Percentiles rank a stretch among this genome's conserved stretches.
Conservation (phyloP, 2,888 invertebrate species). For the Amphipyra berbera region DNA sequence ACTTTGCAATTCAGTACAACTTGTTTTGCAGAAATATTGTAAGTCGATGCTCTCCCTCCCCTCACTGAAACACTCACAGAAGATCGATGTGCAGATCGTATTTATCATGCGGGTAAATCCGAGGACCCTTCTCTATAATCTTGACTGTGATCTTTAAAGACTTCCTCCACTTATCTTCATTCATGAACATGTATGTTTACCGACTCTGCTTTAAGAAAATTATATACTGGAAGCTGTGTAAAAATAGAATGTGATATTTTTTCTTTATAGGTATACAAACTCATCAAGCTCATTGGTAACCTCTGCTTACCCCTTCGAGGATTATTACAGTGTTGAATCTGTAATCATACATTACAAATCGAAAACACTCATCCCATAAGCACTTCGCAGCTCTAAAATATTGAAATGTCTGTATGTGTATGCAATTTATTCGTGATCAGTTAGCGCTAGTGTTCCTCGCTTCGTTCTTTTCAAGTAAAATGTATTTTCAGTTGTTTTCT, state of each 20-base stretch:
- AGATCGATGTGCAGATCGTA: slow-evolving; percentile 5
- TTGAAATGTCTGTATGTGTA: slow-evolving; percentile 36
- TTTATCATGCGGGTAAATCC: slow-evolving; percentile 8
- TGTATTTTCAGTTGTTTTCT: slow-evolving; percentile 50
- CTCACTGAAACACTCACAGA: background rate
- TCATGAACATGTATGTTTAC: background rate
- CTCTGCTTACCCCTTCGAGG: too few relatives aligned
- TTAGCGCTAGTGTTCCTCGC: slow-evolving; percentile 4
- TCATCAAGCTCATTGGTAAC: too few relatives aligned
- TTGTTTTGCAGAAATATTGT: background rate
- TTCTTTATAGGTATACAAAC: too few relatives aligned
- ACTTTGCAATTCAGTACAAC: background rate
- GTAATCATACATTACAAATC: too few relatives aligned
- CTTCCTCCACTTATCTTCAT: slow-evolving; percentile 8
- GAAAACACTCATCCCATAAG: background rate
- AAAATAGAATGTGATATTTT: too few relatives aligned
- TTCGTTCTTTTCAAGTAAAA: slow-evolving; percentile 43
- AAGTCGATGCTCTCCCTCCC: background rate
- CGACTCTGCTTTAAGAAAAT: background rate
- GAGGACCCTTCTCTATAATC: slow-evolving; percentile 10
- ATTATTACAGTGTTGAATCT: too few relatives aligned
- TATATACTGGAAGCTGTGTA: too few relatives aligned
- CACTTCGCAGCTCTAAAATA: slow-evolving; percentile 16
- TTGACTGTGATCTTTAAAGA: slow-evolving; percentile 17
- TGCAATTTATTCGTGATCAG: slow-evolving; percentile 39